phyloP scores from a whole-genome alignment of 2,113 vertebrate species.

The Phocoena sinus region DNA sequence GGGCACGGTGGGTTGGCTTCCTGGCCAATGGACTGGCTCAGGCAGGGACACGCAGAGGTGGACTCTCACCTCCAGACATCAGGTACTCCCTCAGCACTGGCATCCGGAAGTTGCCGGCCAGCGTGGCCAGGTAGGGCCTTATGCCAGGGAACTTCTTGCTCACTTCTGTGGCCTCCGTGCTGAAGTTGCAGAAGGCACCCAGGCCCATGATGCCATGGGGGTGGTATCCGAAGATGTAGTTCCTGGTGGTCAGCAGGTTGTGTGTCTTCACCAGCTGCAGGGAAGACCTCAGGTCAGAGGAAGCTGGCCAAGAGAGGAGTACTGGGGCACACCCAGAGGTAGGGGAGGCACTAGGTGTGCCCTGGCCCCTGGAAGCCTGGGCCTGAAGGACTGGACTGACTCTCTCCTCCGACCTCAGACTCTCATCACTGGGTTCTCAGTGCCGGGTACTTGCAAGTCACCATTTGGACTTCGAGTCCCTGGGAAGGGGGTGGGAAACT shows the following conservation, averaged over 20 bases:
- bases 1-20: background rate
- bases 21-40: background rate
- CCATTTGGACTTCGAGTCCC: background rate
- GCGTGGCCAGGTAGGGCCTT: constrained; percentile 90
- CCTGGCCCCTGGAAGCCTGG: background rate
- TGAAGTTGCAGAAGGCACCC: constrained; percentile 97
- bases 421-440: background rate
- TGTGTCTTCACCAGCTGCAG: constrained; percentile 95
- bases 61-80: constrained; percentile 94
- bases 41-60: background rate
- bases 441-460: background rate
- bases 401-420: background rate
- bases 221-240: constrained; percentile 97
- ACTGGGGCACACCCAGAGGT: background rate
- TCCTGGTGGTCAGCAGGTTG: constrained; percentile 91
- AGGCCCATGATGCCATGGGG: constrained; percentile 96
- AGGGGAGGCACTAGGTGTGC: background rate
- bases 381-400: background rate
- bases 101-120: constrained; percentile 96
- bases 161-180: constrained; percentile 95
- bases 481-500: background rate
- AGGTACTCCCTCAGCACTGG: constrained; percentile 95
- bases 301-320: background rate
- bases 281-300: constrained; percentile 4
- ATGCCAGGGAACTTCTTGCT: constrained; percentile 96